phyloP scores from a whole-genome alignment of 2,888 invertebrate species.

The Pheosia gnoma region DNA sequence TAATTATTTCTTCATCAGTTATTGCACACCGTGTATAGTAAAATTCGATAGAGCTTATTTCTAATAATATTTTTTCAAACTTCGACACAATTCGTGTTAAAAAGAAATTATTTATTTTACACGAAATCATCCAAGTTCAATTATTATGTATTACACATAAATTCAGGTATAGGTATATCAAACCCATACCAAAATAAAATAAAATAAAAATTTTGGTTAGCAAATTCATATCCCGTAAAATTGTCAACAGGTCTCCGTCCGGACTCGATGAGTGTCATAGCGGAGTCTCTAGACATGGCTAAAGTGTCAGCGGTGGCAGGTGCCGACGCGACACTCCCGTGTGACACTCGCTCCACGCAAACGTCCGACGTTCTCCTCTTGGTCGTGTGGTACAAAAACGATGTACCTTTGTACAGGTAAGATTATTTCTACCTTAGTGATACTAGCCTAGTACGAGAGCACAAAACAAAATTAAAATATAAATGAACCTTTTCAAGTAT shows the following conservation, averaged over 20 bases:
- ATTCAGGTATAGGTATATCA: too few relatives aligned
- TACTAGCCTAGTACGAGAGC: not conserved
- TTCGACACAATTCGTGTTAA: too few relatives aligned
- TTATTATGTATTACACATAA: too few relatives aligned
- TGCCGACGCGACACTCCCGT: slow-evolving; percentile 92
- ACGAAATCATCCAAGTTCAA: too few relatives aligned
- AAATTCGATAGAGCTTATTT: not conserved
- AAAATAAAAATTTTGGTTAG: not conserved
- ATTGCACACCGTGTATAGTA: not conserved
- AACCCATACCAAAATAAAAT: too few relatives aligned
- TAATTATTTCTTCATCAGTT: slow-evolving; percentile 24
- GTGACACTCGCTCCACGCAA: slow-evolving; percentile 91
- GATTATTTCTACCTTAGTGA: slow-evolving; percentile 12
- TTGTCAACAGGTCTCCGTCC: slow-evolving; percentile 68
- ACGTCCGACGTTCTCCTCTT: slow-evolving; percentile 92
- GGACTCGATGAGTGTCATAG: slow-evolving; percentile 54
- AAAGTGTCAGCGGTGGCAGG: slow-evolving; percentile 89
- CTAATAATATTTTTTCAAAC: too few relatives aligned
- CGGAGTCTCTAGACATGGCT: slow-evolving; percentile 82
- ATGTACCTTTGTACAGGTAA: slow-evolving; percentile 95
- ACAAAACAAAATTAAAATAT: too few relatives aligned
- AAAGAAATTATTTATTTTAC: too few relatives aligned
- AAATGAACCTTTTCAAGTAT: too few relatives aligned
- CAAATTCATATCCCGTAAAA: slow-evolving; percentile 8
- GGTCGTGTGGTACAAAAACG: slow-evolving; percentile 96